Conservation (phyloP, 2,113 vertebrate genomes). For the Ptilorrhoa leucosticta region DNA sequence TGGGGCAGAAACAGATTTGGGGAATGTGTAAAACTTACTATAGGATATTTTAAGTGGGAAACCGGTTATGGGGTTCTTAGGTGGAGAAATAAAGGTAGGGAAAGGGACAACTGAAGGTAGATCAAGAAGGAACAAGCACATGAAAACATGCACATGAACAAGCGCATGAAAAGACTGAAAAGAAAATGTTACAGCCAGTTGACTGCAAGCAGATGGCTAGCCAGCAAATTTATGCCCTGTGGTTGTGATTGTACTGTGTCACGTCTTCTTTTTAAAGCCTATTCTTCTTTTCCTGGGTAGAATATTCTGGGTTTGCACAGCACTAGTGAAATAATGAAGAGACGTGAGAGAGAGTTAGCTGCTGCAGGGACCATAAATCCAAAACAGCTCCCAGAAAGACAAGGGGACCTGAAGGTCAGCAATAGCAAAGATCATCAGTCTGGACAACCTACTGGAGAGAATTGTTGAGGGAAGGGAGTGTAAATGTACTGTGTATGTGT, state of each 20-base stretch:
- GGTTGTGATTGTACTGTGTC: background rate
- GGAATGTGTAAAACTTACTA: background rate
- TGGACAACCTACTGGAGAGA: background rate
- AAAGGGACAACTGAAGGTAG: background rate
- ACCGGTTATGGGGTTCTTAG: background rate
- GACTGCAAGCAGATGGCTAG: background rate
- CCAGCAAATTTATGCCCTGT: background rate
- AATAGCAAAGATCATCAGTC: background rate
- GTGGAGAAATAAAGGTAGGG: background rate
- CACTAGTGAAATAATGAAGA: background rate
- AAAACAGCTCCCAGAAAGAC: background rate
- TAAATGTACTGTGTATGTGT: background rate
- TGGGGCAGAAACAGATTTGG: background rate
- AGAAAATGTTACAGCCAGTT: background rate
- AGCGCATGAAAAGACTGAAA: background rate
- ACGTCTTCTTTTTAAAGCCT: background rate
- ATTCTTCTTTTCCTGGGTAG: background rate
- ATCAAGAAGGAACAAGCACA: background rate
- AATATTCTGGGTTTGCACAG: background rate
- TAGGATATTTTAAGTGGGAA: background rate
- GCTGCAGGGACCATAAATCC: background rate
- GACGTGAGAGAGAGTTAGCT: background rate
- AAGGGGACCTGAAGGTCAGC: background rate
- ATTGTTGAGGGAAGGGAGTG: fast-evolving
- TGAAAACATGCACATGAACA: background rate